phyloP scores from a whole-genome alignment of 2,797 vertebrate species.

The Podarcis siculus region DNA sequence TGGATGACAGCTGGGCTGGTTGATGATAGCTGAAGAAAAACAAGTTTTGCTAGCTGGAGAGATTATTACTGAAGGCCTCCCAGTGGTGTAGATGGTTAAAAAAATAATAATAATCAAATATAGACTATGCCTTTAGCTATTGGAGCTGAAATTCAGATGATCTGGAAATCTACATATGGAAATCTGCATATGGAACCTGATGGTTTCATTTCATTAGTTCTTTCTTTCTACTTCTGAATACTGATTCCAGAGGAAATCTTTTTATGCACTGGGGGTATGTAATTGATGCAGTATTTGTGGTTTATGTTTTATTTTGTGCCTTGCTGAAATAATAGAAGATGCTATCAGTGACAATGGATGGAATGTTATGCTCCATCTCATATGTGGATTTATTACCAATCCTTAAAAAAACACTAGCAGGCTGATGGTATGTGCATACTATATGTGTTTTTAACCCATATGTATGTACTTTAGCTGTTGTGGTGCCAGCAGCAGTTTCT shows the following conservation, averaged over 20 bases:
- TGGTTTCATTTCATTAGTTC: background rate
- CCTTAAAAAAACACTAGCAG: background rate
- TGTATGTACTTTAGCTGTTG: background rate
- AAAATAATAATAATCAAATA: constrained; percentile 54
- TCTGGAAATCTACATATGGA: constrained; percentile 40
- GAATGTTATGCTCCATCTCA: background rate
- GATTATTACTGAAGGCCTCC: constrained; percentile 45
- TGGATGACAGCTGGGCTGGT: constrained; percentile 32
- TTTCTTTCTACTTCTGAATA: background rate
- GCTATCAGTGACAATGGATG: background rate
- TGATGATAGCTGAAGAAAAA: constrained; percentile 39
- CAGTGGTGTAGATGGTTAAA: constrained; percentile 12
- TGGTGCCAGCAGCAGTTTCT: background rate
- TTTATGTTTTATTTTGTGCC: background rate
- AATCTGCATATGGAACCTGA: background rate
- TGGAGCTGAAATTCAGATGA: constrained; percentile 15
- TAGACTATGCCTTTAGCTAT: constrained; percentile 24
- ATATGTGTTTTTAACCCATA: background rate
- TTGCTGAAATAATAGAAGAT: background rate
- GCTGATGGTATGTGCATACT: background rate
- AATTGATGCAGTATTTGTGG: background rate
- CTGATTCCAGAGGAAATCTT: constrained; percentile 17
- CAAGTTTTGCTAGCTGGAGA: constrained; percentile 36
- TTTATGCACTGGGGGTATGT: background rate
- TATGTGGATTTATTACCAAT: background rate